Base-by-base conservation (phyloP, 1,140 invertebrate species). In the Drosophila sulfurigaster region DNA sequence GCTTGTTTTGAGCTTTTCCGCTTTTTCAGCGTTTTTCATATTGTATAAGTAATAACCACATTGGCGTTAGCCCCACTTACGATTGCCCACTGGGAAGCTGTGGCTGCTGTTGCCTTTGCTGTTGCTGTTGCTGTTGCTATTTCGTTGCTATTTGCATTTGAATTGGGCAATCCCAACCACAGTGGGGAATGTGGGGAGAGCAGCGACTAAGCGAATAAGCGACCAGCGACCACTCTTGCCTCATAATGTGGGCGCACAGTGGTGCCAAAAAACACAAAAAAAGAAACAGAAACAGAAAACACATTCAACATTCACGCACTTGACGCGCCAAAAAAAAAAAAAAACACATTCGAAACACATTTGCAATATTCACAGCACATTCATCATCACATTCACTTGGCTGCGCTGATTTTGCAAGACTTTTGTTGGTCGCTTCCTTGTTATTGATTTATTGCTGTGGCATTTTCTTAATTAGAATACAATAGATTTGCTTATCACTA, bases 31-130 rank as follows among this genome's bases (percentile, higher is more conserved):
- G 6, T 25, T 57, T 57, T 57, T 57, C 35, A 43, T 56, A 54
- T 57, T 68, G 70, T 54, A 68, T 73, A 60, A 60, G 64, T 54
- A 68, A 73, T 73, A 73, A 60, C 70, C 70, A 73, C 70, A 59
- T 48, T 56, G 59, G 11, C 56, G 25, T 43, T 64, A 63, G 59
- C 51, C 51, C 59, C 54, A 67, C 63, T 59, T 67, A 57, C 28
- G 20, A 13, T 35, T 41, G 63, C 52, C 28, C 54, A 73, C 70
- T 30, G 64, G 38, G 46, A 73, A 58, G 70, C 66, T 32, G 52
- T 32, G 20, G 69, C 65, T 25, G 51, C 41, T 45, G 15, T 38
- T 48, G 46, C 46, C n/a, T 48, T 32, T 8, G 16, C 16, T 16
- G 16, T 16, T 16, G 16, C 16, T 16, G 16, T 16, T 16, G 16